Evolutionary conservation across 2,113 vertebrate species (phyloP).

Genomic region (Axis porcinus): DNA sequence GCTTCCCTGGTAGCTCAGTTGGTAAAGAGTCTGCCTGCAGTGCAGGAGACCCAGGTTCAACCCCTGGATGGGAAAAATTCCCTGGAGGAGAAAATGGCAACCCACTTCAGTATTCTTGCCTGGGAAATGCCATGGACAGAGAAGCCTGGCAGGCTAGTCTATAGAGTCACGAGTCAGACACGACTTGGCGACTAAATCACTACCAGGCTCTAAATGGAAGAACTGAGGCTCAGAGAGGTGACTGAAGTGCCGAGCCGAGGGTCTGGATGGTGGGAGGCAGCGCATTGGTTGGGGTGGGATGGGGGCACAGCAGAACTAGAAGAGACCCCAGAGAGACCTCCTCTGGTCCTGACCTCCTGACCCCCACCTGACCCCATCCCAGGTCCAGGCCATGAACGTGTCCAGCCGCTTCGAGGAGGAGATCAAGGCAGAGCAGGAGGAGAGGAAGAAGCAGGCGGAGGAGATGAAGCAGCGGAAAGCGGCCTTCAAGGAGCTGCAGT

Average conservation of each 20-base stretch:
- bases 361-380: rapidly evolving
- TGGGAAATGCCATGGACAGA: not conserved
- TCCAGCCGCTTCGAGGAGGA: constrained; percentile 92
- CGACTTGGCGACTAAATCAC: not conserved
- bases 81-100: not conserved
- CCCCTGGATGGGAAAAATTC: not conserved
- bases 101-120: not conserved
- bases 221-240: not conserved
- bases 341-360: not conserved
- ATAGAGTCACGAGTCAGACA: not conserved
- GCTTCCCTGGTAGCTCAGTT: not conserved
- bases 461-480: constrained; percentile 91
- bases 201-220: not conserved
- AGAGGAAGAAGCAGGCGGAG: constrained; percentile 92
- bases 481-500: constrained; percentile 93
- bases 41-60: not conserved
- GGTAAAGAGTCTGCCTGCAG: not conserved
- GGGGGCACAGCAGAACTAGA: too few relatives aligned
- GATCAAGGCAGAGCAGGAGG: constrained; percentile 95
- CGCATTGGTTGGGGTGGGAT: not conserved
- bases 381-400: constrained; percentile 92
- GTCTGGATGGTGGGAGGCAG: not conserved
- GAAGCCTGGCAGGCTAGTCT: not conserved
- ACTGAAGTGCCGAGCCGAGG: rapidly evolving
- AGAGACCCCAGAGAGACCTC: not conserved